Conservation (phyloP, 2,797 vertebrate species). For the Chiloscyllium punctatum region DNA sequence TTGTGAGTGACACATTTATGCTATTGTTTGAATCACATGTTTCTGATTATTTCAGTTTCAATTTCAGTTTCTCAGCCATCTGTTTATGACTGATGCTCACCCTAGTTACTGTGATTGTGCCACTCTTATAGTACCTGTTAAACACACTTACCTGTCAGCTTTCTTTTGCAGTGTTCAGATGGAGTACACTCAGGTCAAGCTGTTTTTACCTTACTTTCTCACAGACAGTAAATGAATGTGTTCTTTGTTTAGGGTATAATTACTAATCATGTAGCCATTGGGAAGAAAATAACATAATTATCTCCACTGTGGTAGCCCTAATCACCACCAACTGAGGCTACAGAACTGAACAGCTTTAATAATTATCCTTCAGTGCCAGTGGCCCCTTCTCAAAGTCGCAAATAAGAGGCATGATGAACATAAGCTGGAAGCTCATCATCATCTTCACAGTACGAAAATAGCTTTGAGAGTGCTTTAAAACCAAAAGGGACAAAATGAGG, state of each 20-base stretch:
- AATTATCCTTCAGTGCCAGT: conserved; percentile 31
- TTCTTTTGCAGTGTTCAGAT: neutral
- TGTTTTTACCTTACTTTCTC: conserved; percentile 31
- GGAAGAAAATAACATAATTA: conserved; percentile 40
- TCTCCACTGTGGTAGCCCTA: conserved; percentile 36
- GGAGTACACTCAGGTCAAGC: conserved; percentile 25
- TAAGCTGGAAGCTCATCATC: conserved; percentile 18
- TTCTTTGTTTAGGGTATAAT: conserved; percentile 54
- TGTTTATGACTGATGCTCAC: conserved; percentile 23
- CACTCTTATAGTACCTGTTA: neutral
- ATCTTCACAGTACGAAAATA: neutral
- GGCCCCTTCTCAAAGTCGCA: conserved; percentile 30
- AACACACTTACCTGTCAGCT: conserved; percentile 28
- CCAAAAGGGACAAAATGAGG: conserved; percentile 17
- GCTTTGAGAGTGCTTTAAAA: conserved; percentile 5
- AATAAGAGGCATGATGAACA: conserved; percentile 30
- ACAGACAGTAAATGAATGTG: conserved; percentile 32
- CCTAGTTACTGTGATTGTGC: conserved; percentile 21
- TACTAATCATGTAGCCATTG: conserved; percentile 58
- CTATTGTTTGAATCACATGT: neutral
- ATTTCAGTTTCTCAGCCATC: neutral
- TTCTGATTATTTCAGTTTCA: neutral
- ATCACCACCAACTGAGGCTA: conserved; percentile 36
- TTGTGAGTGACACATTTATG: neutral
- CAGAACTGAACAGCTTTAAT: conserved; percentile 31